A percentile compares a stretch with the other conserved stretches of the same genome.
phyloP scores from a whole-genome alignment of 2,888 invertebrate genomes.

The Megastigmus dorsalis region DNA sequence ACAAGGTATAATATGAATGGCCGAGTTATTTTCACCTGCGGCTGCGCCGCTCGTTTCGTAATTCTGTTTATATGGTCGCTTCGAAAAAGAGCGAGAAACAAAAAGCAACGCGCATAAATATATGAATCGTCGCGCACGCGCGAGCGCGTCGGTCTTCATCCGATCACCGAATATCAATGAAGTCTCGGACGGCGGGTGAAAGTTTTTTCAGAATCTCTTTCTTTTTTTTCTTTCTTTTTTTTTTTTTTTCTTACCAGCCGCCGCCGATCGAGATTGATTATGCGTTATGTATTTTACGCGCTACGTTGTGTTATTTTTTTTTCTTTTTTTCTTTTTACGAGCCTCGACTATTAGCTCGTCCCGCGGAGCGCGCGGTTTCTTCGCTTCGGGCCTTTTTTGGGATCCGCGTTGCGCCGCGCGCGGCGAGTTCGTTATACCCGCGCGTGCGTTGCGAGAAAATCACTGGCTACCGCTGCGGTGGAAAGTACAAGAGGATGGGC shows the following conservation, averaged over 20 bases:
- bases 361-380: slow-evolving; percentile 10
- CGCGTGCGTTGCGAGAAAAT: neutral
- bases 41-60: slow-evolving; percentile 13
- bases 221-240: too few species aligned
- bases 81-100: too few species aligned
- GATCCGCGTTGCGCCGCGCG: too few species aligned
- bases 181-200: slow-evolving; percentile 27
- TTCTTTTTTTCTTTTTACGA: neutral
- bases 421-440: neutral
- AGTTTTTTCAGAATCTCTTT: slow-evolving; percentile 25
- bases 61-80: slow-evolving; percentile 1
- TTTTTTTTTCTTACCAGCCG: too few species aligned
- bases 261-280: neutral
- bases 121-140: too few species aligned
- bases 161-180: slow-evolving; percentile 14
- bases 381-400: slow-evolving; percentile 3
- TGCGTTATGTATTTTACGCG: slow-evolving; percentile 9
- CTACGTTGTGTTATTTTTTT: too few species aligned
- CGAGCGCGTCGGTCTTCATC: neutral
- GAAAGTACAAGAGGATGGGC: neutral
- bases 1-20: too few species aligned
- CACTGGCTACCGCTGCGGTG: neutral
- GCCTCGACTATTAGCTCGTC: slow-evolving; percentile 1
- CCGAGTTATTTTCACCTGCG: slow-evolving; percentile 10
- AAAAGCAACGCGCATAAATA: too few species aligned